Base-by-base conservation (phyloP, 1,140 invertebrate species). In the Portunus trituberculatus region DNA sequence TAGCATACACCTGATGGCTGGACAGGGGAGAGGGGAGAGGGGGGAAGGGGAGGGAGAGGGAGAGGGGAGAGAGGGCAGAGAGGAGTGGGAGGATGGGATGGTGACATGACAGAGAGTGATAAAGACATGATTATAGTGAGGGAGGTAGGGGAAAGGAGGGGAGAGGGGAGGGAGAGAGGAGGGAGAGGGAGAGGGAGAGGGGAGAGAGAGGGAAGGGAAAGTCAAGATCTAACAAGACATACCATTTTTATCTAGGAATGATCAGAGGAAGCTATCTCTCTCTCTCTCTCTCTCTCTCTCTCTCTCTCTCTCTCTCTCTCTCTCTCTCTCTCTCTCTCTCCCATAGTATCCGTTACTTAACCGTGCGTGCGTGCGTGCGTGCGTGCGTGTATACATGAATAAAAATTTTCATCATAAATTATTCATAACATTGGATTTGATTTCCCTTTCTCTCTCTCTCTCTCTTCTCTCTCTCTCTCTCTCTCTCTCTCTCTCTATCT, bases 271-370 rank as follows among this genome's bases (percentile, higher is more conserved):
- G 67, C n/a, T 76, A 3, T 76, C 59, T 76, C 67, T 76, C 67
- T 76, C 67, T 76, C 67, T 76, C 67, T 76, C 67, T 76, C 67
- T 76, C 67, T 76, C 67, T 76, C 67, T 76, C 67, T 76, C 67
- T 76, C 67, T 76, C 67, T n/a, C n/a, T n/a, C n/a, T n/a, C n/a
- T 20, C 52, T 59, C 67, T 76, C 67, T 76, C 67, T 76, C 67
- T 76, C 67, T 76, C 67, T 76, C 67, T 76, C 67, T 76, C 67
- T 76, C 67, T 76, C 67, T 76, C 67, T 76, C 67, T 76, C 67
- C n/a, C 67, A 76, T 76, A n/a, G 67, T 25, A 76, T 76, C 67
- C 67, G 67, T 16, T 76, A n/a, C 67, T 25, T 76, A 7, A 25
- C 25, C 8, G 52, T 59, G 0, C 10, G 52, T 20, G 52, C 39